Base-by-base conservation (phyloP, 2,113 vertebrate species). In the Corythoichthys haematopterus region DNA sequence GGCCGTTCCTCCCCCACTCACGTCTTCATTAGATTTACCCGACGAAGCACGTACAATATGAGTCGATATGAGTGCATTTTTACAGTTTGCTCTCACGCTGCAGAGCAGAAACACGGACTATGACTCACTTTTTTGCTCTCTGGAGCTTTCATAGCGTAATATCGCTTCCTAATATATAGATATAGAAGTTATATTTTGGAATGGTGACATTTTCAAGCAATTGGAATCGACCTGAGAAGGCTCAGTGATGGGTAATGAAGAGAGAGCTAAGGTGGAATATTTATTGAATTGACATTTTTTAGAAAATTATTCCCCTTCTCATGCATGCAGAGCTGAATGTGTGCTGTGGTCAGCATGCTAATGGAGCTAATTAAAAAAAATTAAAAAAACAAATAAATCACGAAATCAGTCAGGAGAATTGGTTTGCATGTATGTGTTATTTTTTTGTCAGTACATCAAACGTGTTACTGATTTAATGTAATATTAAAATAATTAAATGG, bases 41-140 rank as follows among this genome's bases (percentile, higher is more conserved):
- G 53, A 20, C 14, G 3, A 55, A 20, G 52, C 28, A 12, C 9
- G 11, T 28, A 35, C 28, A 56, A 12, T 14, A 5, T 4, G 55
- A 36, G 55, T 57, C 55, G 6, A 37, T 14, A 37, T 6, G 35
- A 36, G 35, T 57, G 55, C 45, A 51, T 14, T 2, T 57, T 43
- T 45, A 6, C 0, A 2, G 12, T 33, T 66, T 14, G 15, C 11
- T 69, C 48, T 35, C 64, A 37, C 20, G 36, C 16, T 7, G n/a
- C 52, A 50, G 40, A 52, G 14, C 13, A 40, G 70, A 47, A 40
- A 57, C 16, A 36, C n/a, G 38, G 64, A 58, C 33, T 58, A 46
- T 33, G 66, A 63, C 6, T 5, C 38, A 15, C 4, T 57, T 35
- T 20, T 35, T 33, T 15, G 10, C 47, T 14, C 47, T 50, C 47